phyloP scores from a whole-genome alignment of 2,888 invertebrate genomes.

The Andricus quercusramuli region DNA sequence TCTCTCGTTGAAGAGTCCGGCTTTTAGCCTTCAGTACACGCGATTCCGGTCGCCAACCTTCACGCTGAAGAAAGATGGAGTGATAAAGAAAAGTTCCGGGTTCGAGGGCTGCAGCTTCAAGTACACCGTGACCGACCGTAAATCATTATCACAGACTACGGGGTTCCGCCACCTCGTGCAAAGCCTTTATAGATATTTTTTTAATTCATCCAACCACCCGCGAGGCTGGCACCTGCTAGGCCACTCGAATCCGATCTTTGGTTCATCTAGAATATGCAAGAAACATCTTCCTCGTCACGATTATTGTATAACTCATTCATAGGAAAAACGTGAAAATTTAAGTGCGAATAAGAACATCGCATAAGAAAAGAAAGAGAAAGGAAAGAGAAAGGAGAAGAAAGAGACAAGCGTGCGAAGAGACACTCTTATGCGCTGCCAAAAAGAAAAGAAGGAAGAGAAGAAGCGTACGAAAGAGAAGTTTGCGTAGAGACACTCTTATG shows the following conservation, averaged over 20 bases:
- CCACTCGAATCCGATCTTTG: conserved; percentile 7
- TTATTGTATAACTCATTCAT: too few species aligned
- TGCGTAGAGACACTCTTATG: too few species aligned
- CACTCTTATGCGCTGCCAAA: too few species aligned
- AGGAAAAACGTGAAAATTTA: too few species aligned
- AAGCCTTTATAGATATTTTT: neutral
- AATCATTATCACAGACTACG: conserved; percentile 57
- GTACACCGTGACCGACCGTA: conserved; percentile 55
- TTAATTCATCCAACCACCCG: conserved; percentile 23
- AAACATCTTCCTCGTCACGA: neutral
- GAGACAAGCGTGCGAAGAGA: too few species aligned
- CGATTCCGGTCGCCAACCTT: conserved; percentile 52
- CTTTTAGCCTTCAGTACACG: conserved; percentile 57
- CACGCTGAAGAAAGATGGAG: conserved; percentile 50
- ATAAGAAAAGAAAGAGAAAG: too few species aligned
- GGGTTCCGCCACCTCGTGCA: conserved; percentile 41
- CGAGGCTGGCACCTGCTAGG: conserved; percentile 29
- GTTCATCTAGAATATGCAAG: neutral
- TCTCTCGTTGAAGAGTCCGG: conserved; percentile 48
- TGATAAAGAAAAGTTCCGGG: conserved; percentile 58
- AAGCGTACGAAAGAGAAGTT: too few species aligned
- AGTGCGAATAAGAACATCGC: too few species aligned
- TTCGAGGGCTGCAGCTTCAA: conserved; percentile 51
- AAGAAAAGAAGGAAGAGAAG: too few species aligned
- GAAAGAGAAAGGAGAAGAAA: too few species aligned